These are phyloP conservation scores for Ascaphus truei DNA, from an alignment of 2,113 vertebrate genomes.

Conservation along the genomic window DNA sequence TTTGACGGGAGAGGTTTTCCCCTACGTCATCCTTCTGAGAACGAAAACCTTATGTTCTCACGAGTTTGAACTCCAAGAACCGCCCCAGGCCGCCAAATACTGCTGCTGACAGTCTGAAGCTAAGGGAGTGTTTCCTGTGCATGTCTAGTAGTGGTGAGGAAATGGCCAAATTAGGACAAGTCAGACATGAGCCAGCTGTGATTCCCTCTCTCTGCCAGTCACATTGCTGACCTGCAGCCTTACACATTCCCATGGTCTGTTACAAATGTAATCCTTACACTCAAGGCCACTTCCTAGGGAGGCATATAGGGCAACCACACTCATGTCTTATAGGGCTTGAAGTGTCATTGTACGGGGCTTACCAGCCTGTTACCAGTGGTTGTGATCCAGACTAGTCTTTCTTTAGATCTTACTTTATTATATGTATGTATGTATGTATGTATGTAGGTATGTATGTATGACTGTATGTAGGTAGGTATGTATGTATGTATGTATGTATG, in stretches of 20 bases:
- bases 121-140: constrained; percentile 6
- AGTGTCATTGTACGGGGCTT: too few species aligned
- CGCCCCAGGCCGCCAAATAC: not conserved
- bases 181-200: not conserved
- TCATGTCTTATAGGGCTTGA: too few species aligned
- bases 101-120: constrained; percentile 24
- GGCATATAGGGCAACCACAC: not conserved
- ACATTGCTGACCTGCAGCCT: not conserved
- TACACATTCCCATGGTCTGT: constrained; percentile 12
- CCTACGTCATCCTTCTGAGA: constrained; percentile 17
- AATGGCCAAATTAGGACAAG: constrained; percentile 32
- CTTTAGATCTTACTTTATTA: too few species aligned
- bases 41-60: constrained; percentile 26
- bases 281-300: not conserved
- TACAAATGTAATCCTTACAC: not conserved
- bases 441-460: too few species aligned
- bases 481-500: too few species aligned
- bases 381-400: too few species aligned
- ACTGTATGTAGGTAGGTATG: too few species aligned
- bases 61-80: constrained; percentile 10
- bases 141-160: not conserved
- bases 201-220: not conserved
- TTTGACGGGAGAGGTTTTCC: constrained; percentile 14
- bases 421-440: too few species aligned
- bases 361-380: too few species aligned